Base-by-base conservation (phyloP, 2,888 invertebrate genomes). In the Nasonia oneida region DNA sequence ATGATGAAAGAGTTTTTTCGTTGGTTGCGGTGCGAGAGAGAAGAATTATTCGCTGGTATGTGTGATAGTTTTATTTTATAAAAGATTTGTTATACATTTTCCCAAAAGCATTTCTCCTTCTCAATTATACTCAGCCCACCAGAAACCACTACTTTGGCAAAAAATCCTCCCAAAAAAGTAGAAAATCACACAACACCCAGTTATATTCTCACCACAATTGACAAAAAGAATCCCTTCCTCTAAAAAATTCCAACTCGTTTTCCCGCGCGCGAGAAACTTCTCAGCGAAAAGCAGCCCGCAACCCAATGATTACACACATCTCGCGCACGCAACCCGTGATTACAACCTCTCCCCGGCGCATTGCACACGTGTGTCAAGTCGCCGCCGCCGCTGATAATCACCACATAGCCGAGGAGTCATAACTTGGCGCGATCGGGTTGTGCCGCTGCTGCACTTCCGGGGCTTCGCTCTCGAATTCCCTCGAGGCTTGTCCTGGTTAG, bases 401-500 rank as follows among this genome's bases (percentile, higher is more conserved):
- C 75, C 37, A 37, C 70, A 10, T 14, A 61, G 61, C 5, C 64
- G 57, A 42, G 70, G 73, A 81, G 81, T 75, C 75, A 50, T 81
- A 81, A 81, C 75, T 81, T 75, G 50, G 74, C 64, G 18, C 79
- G 23, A n/a, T 53, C 33, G 67, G 67, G 15, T 29, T 29, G 67
- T 29, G 37, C 61, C 12, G 37, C 37, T 37, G 61, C 3, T 10
- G 61, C n/a, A 77, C 61, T 77, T 77, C 77, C 77, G 77, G 77
- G 77, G 61, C 77, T 77, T 77, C 61, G 77, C 61, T 71, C 74
- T 74, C 74, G 50, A 64, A 82, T 76, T 75, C 76, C 82, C 75
- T 2, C 53, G 82, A 57, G 82, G 50, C 33, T 53, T 47, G 82
- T 23, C 39, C 82, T 67, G 39, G 15, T 23, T 61, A 67, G 67